Base-by-base conservation (phyloP, 2,797 vertebrate genomes). In the Ptychobarbus kaznakovi region DNA sequence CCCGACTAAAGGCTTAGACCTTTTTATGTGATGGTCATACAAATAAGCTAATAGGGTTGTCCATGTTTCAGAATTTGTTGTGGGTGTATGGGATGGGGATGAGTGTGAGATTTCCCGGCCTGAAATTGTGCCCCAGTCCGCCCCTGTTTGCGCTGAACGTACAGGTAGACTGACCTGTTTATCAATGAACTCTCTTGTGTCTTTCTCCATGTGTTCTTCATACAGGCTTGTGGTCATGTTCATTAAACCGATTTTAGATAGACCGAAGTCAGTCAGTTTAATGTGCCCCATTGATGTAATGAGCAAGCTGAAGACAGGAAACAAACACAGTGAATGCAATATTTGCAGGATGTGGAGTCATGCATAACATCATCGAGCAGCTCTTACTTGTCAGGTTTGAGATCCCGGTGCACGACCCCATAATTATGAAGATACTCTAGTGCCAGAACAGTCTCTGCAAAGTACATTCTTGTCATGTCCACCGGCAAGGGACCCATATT, bases 151-250 rank as follows among this genome's bases (percentile, higher is more conserved):
- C 32, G 58, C 20, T 20, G 20, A 32, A 42, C 22, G 51, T n/a
- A 42, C 42, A 8, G 18, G 49, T 6, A 51, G 44, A 73, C 84
- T 0, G 81, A 95, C 96, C 95, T 97, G 96, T 90, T 97, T 97
- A 93, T 99, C 98, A 69, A 99, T 86, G 84, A 99, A 99, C 91
- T 99, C 98, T 80, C 97, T 93, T 0, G 97, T 98, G 91, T 99
- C 98, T 92, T 98, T 97, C 93, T 99, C 98, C 74, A 99, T 97
- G 90, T 99, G 98, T 13, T 96, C 98, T 89, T 99, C 98, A 0
- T 98, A 99, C 53, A 99, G 94, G 90, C 99, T 99, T 0, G 98
- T 99, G 82, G 98, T 97, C 98, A 99, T 98, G 93, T 98, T 99
- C 98, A 99, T 99, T 89, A 99, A 93, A 77, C 98, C 98, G 0